These are phyloP conservation scores for Cerceris rybyensis DNA, from an alignment of 2,888 invertebrate genomes.

Conservation along the genomic window DNA sequence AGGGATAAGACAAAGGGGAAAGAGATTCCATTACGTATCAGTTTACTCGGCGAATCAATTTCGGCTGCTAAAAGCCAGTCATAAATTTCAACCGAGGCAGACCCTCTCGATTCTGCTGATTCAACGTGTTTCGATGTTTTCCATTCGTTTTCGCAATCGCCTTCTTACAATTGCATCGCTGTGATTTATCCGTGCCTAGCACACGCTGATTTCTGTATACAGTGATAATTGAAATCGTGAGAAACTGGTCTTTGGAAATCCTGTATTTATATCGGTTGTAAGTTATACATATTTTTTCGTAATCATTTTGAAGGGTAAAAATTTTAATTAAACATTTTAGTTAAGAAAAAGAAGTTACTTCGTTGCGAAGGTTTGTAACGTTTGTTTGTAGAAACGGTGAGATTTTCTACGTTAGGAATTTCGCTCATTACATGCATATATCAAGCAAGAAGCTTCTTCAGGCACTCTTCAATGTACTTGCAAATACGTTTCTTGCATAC, in stretches of 20 bases:
- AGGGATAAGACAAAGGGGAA: constrained; percentile 22
- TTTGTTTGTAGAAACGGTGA: neutral
- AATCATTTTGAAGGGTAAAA: no score
- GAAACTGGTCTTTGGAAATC: neutral
- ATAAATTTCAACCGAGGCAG: constrained; percentile 71
- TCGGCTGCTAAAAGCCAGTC: constrained; percentile 73
- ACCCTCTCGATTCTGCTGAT: constrained; percentile 65
- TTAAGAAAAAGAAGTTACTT: no score
- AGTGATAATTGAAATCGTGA: neutral
- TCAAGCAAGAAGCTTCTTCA: constrained; percentile 5
- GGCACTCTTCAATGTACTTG: constrained; percentile 32
- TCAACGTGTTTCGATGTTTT: constrained; percentile 69
- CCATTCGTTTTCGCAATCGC: constrained; percentile 50
- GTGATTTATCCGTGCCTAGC: neutral
- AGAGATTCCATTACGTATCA: constrained; percentile 73
- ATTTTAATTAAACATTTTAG: no score
- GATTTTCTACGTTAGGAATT: constrained; percentile 17
- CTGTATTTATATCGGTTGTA: no score
- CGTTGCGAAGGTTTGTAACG: no score
- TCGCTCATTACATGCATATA: constrained; percentile 21
- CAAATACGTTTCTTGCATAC: constrained; percentile 42
- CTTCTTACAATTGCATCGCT: neutral
- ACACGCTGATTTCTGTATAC: neutral
- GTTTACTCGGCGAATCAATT: constrained; percentile 77
- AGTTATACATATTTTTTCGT: no score